Conservation (phyloP, 2,797 vertebrate genomes). For the Luscinia luscinia region DNA sequence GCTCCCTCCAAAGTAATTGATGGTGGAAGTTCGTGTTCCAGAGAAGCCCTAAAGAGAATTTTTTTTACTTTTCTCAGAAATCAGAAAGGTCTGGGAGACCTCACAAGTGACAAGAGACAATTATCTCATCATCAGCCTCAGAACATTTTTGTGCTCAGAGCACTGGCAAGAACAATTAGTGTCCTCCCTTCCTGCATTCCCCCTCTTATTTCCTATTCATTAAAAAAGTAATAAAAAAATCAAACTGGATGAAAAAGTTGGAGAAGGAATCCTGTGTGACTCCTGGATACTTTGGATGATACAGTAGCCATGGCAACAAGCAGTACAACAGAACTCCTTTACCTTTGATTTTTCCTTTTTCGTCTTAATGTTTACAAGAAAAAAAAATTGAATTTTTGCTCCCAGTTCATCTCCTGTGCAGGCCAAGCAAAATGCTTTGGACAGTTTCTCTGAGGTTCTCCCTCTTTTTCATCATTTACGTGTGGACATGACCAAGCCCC, state of each 20-base stretch:
- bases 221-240: neutral
- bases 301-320: slow-evolving; percentile 59
- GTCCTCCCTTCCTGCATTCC: neutral
- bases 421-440: neutral
- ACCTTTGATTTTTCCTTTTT: slow-evolving; percentile 60
- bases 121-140: neutral
- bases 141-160: neutral
- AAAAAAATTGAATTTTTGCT: neutral
- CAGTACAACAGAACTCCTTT: slow-evolving; percentile 43
- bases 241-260: slow-evolving; percentile 21
- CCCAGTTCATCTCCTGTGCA: neutral
- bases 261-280: slow-evolving; percentile 7
- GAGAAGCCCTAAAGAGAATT: neutral
- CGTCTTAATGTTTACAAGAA: slow-evolving; percentile 33
- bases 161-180: neutral
- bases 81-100: neutral
- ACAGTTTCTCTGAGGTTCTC: neutral
- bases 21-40: neutral
- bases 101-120: neutral
- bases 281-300: neutral
- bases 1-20: neutral
- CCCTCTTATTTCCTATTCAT: neutral
- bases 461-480: neutral
- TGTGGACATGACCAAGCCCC: neutral
- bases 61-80: neutral